Percentiles rank a stretch among this genome's conserved stretches.
These are phyloP conservation scores for Condylura cristata DNA, from an alignment of 2,113 vertebrate genomes.

Conservation along the genomic window DNA sequence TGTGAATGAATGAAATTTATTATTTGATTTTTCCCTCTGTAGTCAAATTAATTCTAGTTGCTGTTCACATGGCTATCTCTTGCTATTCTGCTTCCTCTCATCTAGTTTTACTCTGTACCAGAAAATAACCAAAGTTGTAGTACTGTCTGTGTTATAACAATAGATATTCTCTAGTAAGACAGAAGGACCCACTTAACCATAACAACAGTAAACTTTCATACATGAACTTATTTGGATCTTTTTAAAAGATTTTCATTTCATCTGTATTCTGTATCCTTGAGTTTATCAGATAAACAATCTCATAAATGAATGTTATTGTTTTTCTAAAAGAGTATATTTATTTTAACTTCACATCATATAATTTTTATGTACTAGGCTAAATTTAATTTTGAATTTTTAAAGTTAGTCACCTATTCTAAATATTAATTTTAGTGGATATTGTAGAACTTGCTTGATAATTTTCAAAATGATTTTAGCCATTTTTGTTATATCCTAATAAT, in stretches of 20 bases:
- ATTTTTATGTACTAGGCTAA: not conserved
- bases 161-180: not conserved
- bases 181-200: not conserved
- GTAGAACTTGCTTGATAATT: constrained; percentile 12
- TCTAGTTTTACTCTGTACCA: not conserved
- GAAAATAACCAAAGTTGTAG: constrained; percentile 15
- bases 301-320: not conserved
- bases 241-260: not conserved
- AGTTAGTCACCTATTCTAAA: not conserved
- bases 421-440: not conserved
- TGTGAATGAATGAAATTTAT: not conserved
- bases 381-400: constrained; percentile 46
- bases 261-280: constrained; percentile 17
- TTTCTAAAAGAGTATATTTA: not conserved
- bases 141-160: not conserved
- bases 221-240: not conserved
- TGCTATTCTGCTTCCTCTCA: not conserved
- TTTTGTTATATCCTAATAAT: constrained; percentile 40
- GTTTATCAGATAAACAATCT: not conserved
- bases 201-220: not conserved
- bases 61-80: not conserved
- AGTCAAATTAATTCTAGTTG: not conserved
- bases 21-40: not conserved
- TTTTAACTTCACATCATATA: constrained; percentile 11
- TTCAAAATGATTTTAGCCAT: constrained; percentile 4